Evolutionary conservation across 2,797 vertebrate species (phyloP).

Genomic region (Rhabdomys pumilio): DNA sequence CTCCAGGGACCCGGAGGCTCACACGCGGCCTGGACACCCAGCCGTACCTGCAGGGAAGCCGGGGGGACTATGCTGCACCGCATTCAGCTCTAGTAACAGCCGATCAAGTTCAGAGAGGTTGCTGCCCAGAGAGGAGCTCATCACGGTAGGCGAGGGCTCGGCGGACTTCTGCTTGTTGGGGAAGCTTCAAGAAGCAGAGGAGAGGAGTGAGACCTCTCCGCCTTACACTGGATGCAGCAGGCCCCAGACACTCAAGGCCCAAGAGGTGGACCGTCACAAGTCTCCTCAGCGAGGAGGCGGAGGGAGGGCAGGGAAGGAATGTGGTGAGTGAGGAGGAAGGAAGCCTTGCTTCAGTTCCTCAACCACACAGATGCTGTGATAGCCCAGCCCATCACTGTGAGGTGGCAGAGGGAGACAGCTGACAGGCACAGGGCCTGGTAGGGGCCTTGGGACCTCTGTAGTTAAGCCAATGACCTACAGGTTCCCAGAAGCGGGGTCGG

Average conservation of each 20-base stretch:
- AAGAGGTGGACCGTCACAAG: rapidly evolving
- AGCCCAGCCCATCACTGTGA: not conserved
- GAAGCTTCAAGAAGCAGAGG: constrained; percentile 90
- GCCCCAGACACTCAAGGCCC: not conserved
- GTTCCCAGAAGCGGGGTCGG: not conserved
- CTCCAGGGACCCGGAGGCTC: not conserved
- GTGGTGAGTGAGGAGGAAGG: constrained; percentile 33
- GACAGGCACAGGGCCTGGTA: not conserved
- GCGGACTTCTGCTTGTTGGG: constrained; percentile 97
- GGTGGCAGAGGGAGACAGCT: not conserved
- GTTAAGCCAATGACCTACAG: not conserved
- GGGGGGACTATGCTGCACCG: constrained; percentile 95
- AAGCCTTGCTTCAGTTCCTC: constrained; percentile 68
- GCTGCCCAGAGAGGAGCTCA: constrained; percentile 95
- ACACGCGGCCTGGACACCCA: not conserved
- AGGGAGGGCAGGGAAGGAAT: not conserved
- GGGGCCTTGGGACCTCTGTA: not conserved
- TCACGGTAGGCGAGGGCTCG: constrained; percentile 93
- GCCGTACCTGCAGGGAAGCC: constrained; percentile 93
- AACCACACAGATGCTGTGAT: not conserved
- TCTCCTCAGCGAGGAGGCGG: not conserved
- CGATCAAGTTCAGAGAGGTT: constrained; percentile 98
- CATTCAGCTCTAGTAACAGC: constrained; percentile 97
- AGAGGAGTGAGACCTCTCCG: not conserved
- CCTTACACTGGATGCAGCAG: too few relatives aligned